Conservation (phyloP, 2,797 vertebrate species). For the Sciaenops ocellatus region DNA sequence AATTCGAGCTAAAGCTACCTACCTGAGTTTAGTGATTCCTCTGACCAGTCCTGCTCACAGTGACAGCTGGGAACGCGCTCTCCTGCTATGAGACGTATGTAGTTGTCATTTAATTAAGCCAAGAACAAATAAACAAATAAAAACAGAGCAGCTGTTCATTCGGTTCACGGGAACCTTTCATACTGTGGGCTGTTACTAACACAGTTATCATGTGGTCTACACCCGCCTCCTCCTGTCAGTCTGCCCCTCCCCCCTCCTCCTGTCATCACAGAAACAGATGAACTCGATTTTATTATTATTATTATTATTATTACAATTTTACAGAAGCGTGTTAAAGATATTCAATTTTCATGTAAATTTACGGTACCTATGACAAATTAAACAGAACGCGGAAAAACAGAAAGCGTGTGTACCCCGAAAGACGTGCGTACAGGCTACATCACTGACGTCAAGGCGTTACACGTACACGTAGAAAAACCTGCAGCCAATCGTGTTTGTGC, state of each 20-base stretch:
- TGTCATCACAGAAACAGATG: background rate
- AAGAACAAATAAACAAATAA: background rate
- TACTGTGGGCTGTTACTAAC: conserved; percentile 22
- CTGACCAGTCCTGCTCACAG: conserved; percentile 76
- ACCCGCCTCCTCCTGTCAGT: conserved; percentile 39
- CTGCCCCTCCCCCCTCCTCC: conserved; percentile 41
- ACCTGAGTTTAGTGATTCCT: conserved; percentile 82
- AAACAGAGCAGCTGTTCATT: conserved; percentile 6
- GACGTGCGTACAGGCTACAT: background rate
- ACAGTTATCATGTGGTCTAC: conserved; percentile 55
- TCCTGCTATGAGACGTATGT: background rate
- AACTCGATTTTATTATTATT: background rate
- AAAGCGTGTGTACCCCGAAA: background rate
- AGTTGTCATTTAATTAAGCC: conserved; percentile 53
- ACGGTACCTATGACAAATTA: background rate
- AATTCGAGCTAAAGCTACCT: conserved; percentile 48
- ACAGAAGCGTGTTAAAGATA: too few relatives aligned
- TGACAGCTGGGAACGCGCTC: conserved; percentile 59
- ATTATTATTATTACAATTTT: too few relatives aligned
- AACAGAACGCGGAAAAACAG: background rate
- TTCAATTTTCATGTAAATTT: accelerated
- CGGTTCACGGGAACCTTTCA: conserved; percentile 30
- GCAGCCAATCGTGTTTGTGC: conserved; percentile 60
- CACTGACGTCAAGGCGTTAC: conserved; percentile 7
- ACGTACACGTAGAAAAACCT: background rate